These are phyloP conservation scores for Theristicus caerulescens DNA, from an alignment of 2,113 vertebrate species.

Conservation along the genomic window DNA sequence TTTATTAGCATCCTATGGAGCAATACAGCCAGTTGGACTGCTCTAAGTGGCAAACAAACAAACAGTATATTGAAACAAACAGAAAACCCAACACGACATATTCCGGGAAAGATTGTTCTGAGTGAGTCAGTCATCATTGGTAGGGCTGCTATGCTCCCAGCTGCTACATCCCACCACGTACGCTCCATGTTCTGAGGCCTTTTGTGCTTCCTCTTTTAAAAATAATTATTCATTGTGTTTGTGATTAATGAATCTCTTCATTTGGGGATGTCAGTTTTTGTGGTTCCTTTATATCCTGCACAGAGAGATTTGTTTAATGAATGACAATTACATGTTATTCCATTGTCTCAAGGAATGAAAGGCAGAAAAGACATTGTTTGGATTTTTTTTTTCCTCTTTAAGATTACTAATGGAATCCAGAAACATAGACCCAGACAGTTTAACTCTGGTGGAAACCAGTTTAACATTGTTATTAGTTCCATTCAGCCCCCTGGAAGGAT, in stretches of 20 bases:
- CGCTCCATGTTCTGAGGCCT: not conserved
- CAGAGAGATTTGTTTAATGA: constrained; percentile 19
- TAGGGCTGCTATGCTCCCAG: not conserved
- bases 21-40: constrained; percentile 4
- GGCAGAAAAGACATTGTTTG: not conserved
- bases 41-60: constrained; percentile 27
- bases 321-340: constrained; percentile 9
- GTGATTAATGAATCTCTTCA: constrained; percentile 47
- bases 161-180: not conserved
- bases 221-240: constrained; percentile 27
- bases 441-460: not conserved
- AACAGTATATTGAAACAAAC: not conserved
- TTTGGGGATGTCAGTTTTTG: not conserved
- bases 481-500: not conserved
- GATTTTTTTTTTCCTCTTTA: not conserved
- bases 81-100: not conserved
- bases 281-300: constrained; percentile 21
- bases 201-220: constrained; percentile 33
- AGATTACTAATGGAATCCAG: constrained; percentile 25
- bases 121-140: not conserved
- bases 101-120: constrained; percentile 8
- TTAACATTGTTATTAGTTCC: not conserved
- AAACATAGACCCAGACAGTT: not conserved
- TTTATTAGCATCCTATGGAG: constrained; percentile 24
- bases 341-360: constrained; percentile 47